Evolutionary conservation across 2,113 vertebrate genomes (phyloP).

Genomic region (Chaetura pelagica): DNA sequence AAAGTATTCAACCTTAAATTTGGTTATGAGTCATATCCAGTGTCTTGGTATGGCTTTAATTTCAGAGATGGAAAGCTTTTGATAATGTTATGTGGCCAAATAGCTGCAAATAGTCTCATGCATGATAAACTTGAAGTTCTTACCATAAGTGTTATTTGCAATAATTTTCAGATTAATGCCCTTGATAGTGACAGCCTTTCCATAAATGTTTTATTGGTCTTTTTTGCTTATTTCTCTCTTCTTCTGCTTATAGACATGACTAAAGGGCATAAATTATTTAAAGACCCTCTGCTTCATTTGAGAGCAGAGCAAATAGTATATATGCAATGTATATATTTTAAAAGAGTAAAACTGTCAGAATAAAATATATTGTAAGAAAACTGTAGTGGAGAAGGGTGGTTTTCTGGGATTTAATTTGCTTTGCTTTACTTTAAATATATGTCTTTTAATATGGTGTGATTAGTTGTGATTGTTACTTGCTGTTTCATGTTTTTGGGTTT

Average conservation of each 20-base stretch:
- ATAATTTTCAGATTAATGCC: neutral
- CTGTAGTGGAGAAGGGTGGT: neutral
- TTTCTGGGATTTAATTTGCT: neutral
- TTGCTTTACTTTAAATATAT: neutral
- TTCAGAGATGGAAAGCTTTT: slow-evolving; percentile 5
- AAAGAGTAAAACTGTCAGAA: neutral
- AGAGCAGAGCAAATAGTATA: neutral
- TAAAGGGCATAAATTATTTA: neutral
- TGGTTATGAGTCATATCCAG: neutral
- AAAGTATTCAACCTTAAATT: neutral
- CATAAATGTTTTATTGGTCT: neutral
- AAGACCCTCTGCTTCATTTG: neutral
- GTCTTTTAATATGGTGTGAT: neutral
- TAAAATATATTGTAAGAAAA: neutral
- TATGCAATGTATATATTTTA: neutral
- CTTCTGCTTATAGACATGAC: neutral
- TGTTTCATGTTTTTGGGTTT: neutral
- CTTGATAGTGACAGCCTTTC: neutral
- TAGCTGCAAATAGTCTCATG: neutral
- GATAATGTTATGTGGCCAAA: neutral
- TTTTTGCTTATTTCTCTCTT: neutral
- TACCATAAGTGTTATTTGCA: neutral
- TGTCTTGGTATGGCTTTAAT: neutral
- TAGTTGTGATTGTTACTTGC: neutral
- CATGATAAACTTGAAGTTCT: neutral